Base-by-base conservation (phyloP, 2,113 vertebrate genomes). In the Etheostoma cragini region DNA sequence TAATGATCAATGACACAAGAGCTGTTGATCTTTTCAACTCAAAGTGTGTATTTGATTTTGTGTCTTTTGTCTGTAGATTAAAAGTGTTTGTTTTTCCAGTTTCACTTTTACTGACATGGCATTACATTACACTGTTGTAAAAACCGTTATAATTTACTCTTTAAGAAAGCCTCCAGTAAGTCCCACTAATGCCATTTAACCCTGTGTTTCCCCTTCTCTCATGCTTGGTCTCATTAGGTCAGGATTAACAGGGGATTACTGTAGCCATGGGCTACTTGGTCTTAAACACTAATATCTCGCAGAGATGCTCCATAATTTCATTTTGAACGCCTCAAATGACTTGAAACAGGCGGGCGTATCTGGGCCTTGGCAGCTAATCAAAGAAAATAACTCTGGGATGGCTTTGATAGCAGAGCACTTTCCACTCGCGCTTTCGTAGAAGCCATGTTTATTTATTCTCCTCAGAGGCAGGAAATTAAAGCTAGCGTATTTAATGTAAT, bases 341-440 rank as follows among this genome's bases (percentile, higher is more conserved):
- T 92, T 89, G 89, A 92, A 93, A 89, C 90, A 85, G 88, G 89
- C 81, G 68, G 86, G 85, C 86, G 84, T 90, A 86, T 94, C 84
- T 89, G 81, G 88, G 91, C 81, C 63, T 92, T 95, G 92, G 93
- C 92, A 94, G 78, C 76, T 86, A 91, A 93, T 95, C 92, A 94
- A 94, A 92, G 90, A 84, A 91, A 94, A 93, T 88, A 94, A 94
- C 83, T 90, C 70, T 58, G 84, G 88, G 81, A 93, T 91, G 88
- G 86, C 79, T 91, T 84, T 86, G 86, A 92, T 88, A 88, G 85
- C 77, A 21, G 81, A 89, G 84, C 78, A 79, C 82, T 92, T 93
- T 89, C 86, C 87, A 83, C 87, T 84, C 52, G 69, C 50, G 72
- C 83, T 84, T 89, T 84, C 53, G 24, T 52, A 49, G 71, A 87